phyloP scores from a whole-genome alignment of 2,888 invertebrate species.

The Horisme vitalbata region DNA sequence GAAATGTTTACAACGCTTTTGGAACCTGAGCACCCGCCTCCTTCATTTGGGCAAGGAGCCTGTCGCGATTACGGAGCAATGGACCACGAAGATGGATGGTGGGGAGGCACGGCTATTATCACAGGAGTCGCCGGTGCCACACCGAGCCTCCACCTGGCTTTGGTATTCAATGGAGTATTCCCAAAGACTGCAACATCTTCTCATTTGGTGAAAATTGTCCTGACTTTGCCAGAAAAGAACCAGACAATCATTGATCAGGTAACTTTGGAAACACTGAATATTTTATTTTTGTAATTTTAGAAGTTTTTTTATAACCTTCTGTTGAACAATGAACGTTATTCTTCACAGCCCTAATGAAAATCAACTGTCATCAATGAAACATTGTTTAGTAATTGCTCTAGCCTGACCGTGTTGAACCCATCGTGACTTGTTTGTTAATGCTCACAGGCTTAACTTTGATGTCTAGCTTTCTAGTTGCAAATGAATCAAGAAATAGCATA shows the following conservation, averaged over 20 bases:
- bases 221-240: constrained; percentile 88
- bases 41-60: constrained; percentile 80
- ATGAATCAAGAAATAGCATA: constrained; percentile 28
- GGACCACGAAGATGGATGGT: constrained; percentile 85
- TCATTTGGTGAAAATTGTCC: constrained; percentile 86
- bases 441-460: constrained; percentile 22
- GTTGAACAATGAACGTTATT: constrained; percentile 7
- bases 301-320: neutral
- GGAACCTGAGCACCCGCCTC: constrained; percentile 86
- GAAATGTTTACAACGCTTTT: constrained; percentile 92
- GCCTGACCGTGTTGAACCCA: constrained; percentile 30
- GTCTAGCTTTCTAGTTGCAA: constrained; percentile 28
- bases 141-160: constrained; percentile 90
- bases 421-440: constrained; percentile 33
- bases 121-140: constrained; percentile 91
- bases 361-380: constrained; percentile 32
- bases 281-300: neutral
- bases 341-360: constrained; percentile 30
- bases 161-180: constrained; percentile 93
- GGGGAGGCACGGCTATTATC: constrained; percentile 95
- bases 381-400: constrained; percentile 35
- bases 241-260: constrained; percentile 89
- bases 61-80: constrained; percentile 76
- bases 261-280: constrained; percentile 31
- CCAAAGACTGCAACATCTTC: constrained; percentile 83